These are phyloP conservation scores for Cryptus armator DNA, from an alignment of 2,888 invertebrate genomes.

Conservation along the genomic window DNA sequence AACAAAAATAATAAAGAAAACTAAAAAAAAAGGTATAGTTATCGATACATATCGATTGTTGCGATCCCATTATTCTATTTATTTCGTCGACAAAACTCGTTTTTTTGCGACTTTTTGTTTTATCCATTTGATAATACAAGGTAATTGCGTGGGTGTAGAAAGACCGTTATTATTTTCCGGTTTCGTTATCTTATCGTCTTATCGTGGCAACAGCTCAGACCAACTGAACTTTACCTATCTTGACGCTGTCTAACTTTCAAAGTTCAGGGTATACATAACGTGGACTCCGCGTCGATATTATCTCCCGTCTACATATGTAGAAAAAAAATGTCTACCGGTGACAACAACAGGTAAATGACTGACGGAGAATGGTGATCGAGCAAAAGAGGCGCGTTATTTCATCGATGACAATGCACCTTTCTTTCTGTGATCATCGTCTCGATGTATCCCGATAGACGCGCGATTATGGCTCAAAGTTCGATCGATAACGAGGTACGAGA, in stretches of 20 bases:
- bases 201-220: slow-evolving; percentile 7
- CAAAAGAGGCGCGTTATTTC: background rate
- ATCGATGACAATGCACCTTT: slow-evolving; percentile 13
- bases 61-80: no score
- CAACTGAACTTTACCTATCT: background rate
- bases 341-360: background rate
- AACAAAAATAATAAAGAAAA: background rate
- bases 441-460: no score
- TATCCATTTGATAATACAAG: no score
- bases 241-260: slow-evolving; percentile 6
- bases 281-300: slow-evolving; percentile 1
- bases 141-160: background rate
- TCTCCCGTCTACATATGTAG: slow-evolving; percentile 9
- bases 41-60: no score
- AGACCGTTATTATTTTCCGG: slow-evolving; percentile 1
- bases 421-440: background rate
- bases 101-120: no score
- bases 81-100: no score
- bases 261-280: slow-evolving; percentile 4
- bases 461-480: slow-evolving; percentile 13
- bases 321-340: background rate
- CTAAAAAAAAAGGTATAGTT: background rate
- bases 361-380: background rate
- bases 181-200: slow-evolving; percentile 5
- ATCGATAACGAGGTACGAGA: background rate